A percentile compares a stretch with the other conserved stretches of the same genome.
Conservation (phyloP, 2,113 vertebrate genomes). For the Phrynocephalus versicolor region DNA sequence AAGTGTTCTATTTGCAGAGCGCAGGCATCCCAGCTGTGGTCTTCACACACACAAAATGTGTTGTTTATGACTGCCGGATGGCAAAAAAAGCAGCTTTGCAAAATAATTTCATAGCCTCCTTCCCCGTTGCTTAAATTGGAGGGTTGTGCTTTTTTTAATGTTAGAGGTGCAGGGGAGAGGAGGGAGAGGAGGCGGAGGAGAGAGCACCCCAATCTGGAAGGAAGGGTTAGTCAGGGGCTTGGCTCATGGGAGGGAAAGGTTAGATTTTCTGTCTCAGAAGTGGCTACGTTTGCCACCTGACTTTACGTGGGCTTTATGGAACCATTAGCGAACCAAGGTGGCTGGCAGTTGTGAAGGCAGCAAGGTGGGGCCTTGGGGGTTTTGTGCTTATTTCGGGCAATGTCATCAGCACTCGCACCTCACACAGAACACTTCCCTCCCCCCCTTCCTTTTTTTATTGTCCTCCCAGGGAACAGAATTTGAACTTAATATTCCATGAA, state of each 20-base stretch:
- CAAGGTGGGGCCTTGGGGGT: constrained; percentile 67
- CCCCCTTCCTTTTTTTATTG: constrained; percentile 74
- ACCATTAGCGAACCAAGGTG: constrained; percentile 76
- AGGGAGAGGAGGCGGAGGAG: constrained; percentile 14
- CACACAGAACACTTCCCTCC: constrained; percentile 41
- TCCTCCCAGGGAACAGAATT: constrained; percentile 91
- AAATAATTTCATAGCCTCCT: not conserved
- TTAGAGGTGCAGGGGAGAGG: constrained; percentile 2
- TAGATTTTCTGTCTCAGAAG: constrained; percentile 58
- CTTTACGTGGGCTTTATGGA: constrained; percentile 73
- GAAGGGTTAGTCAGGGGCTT: constrained; percentile 50
- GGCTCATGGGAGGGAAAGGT: constrained; percentile 63
- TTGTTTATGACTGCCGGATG: constrained; percentile 25
- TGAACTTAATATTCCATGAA: constrained; percentile 99
- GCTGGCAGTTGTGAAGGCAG: constrained; percentile 73
- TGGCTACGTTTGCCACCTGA: constrained; percentile 65
- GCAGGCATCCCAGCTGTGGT: constrained; percentile 39
- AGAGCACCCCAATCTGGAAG: constrained; percentile 31
- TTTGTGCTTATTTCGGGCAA: constrained; percentile 81
- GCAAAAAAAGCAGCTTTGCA: constrained; percentile 47
- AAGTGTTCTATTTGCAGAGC: constrained; percentile 38
- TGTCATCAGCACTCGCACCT: constrained; percentile 74
- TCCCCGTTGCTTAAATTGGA: not conserved
- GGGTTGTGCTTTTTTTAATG: not conserved
- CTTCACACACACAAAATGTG: constrained; percentile 33